phyloP scores from a whole-genome alignment of 2,797 vertebrate genomes.

The Helarctos malayanus region DNA sequence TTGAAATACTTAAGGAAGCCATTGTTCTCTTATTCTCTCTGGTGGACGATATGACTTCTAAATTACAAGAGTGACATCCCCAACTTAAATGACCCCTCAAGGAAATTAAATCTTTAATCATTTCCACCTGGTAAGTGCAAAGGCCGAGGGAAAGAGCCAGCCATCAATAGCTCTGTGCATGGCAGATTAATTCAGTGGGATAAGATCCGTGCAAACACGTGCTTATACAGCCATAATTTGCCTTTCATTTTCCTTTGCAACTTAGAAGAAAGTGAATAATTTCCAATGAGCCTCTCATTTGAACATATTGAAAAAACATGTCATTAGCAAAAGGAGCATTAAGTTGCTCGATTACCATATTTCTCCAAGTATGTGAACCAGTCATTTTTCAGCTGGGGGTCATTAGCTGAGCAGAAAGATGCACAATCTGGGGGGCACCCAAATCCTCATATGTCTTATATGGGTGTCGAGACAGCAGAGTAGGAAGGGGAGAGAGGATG shows the following conservation, averaged over 20 bases:
- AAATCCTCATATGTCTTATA: neutral
- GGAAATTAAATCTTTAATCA: slow-evolving; percentile 80
- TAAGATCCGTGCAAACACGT: slow-evolving; percentile 64
- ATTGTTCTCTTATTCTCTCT: neutral
- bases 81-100: slow-evolving; percentile 44
- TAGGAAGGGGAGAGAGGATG: fast-evolving
- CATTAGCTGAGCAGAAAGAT: slow-evolving; percentile 16
- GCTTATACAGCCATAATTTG: slow-evolving; percentile 57
- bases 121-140: slow-evolving; percentile 76
- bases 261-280: slow-evolving; percentile 81
- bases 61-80: neutral
- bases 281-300: slow-evolving; percentile 79
- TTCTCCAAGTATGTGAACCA: slow-evolving; percentile 49
- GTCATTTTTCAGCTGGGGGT: neutral
- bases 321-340: slow-evolving; percentile 76
- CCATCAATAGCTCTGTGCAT: slow-evolving; percentile 82
- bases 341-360: slow-evolving; percentile 67
- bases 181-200: slow-evolving; percentile 64
- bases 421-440: neutral
- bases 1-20: neutral
- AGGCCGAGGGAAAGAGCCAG: slow-evolving; percentile 76
- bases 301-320: slow-evolving; percentile 81
- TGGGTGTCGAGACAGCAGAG: neutral
- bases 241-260: slow-evolving; percentile 75
- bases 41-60: neutral